phyloP scores from a whole-genome alignment of 1,140 invertebrate species.

The Batillaria attramentaria region DNA sequence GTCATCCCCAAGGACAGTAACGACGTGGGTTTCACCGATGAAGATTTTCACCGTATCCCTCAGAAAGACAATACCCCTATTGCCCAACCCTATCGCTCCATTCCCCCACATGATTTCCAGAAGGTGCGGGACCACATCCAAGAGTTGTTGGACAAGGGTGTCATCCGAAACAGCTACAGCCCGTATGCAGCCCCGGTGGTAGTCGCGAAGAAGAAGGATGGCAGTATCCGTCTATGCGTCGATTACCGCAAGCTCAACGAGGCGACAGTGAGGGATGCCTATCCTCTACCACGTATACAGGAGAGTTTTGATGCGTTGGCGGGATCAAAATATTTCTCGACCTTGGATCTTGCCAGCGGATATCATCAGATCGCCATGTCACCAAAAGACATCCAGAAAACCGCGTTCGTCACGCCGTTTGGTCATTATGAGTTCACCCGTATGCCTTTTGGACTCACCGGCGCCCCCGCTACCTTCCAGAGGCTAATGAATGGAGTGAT shows the following conservation, averaged over 20 bases:
- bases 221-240: constrained; percentile 48
- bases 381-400: constrained; percentile 39
- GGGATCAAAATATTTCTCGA: constrained; percentile 51
- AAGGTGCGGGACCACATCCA: constrained; percentile 18
- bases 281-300: constrained; percentile 43
- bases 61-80: not conserved
- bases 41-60: not conserved
- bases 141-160: constrained; percentile 21
- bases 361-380: constrained; percentile 70
- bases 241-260: constrained; percentile 49
- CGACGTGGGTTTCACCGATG: constrained; percentile 8
- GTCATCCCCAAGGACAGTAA: not conserved
- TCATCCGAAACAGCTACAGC: constrained; percentile 34
- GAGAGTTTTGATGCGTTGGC: constrained; percentile 38
- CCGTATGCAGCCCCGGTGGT: constrained; percentile 41
- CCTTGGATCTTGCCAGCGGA: constrained; percentile 50
- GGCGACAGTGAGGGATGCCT: constrained; percentile 42
- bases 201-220: constrained; percentile 49
- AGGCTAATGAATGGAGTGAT: constrained; percentile 49
- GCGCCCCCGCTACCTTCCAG: constrained; percentile 52
- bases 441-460: constrained; percentile 50
- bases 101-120: not conserved
- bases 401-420: constrained; percentile 42
- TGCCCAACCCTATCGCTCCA: not conserved
- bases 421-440: constrained; percentile 45